A percentile compares a stretch with the other conserved stretches of the same genome.
Evolutionary conservation across 2,113 vertebrate species (phyloP).

Genomic region (Tragelaphus strepsiceros): DNA sequence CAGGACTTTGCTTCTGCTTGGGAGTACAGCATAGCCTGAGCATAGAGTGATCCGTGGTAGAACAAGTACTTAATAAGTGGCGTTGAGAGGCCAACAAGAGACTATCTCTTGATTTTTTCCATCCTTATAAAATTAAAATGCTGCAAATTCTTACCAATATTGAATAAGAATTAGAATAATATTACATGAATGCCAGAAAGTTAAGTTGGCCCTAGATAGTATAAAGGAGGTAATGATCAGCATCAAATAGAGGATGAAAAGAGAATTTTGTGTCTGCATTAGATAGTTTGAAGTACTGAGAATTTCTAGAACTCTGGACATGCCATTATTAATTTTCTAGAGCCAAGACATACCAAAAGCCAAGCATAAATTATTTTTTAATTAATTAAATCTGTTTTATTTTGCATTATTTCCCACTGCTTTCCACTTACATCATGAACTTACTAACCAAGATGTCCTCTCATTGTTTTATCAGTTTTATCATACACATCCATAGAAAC

Average conservation of each 20-base stretch:
- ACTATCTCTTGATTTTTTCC: background rate
- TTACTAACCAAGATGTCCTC: background rate
- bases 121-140: background rate
- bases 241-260: background rate
- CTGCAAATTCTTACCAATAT: background rate
- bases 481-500: background rate
- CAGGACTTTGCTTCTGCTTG: background rate
- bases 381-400: background rate
- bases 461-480: background rate
- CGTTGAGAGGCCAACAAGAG: background rate
- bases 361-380: background rate
- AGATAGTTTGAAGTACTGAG: background rate
- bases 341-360: background rate
- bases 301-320: background rate
- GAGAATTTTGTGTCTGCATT: background rate
- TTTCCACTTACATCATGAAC: background rate
- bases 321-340: background rate
- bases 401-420: background rate
- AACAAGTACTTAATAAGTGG: background rate
- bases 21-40: background rate
- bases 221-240: background rate
- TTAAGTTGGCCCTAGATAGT: background rate
- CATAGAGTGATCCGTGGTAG: background rate
- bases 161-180: background rate
- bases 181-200: background rate